Base-by-base conservation (phyloP, 2,113 vertebrate species). In the Charadrius vociferus region DNA sequence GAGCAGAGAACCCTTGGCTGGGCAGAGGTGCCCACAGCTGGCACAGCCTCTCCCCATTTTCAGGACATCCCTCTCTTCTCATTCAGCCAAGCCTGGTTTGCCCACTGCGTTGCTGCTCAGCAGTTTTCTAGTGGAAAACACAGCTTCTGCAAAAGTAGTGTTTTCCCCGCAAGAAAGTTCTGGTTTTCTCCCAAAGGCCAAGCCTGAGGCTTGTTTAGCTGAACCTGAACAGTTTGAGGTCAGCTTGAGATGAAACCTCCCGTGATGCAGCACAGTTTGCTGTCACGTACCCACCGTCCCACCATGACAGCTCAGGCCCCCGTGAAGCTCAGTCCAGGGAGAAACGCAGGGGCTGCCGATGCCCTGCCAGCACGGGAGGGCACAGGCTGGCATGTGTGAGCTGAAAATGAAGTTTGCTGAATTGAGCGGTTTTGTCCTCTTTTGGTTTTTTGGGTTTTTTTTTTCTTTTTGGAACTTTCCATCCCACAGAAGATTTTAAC, bases 91-190 rank as follows among this genome's bases (percentile, higher is more conserved):
- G 43, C 30, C 55, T 81, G 3, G 0, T 34, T 71, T 81, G 47
- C 53, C 63, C 29, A 17, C 62, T 67, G 17, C 0, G 0, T 2
- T 84, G 19, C 55, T 74, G 84, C 36, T 79, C 78, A 93, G 50
- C 80, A 94, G 23, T 67, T 78, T 79, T 62, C 74, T 62, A 37
- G 22, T 81, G n/a, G 65, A 93, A 91, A 59, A 74, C n/a, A 26
- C 1, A 5, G 18, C 27, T 74, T 65, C 81, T 94, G 72, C 65
- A 70, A 66, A 91, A 78, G 37, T 34, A 17, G n/a, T 34, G 11
- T 73, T 65, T 66, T 89, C 27, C 52, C 65, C 2, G 1, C 34
- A 62, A 75, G 72, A 45, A 53, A 74, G 70, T 49, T 61, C 73
- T 74, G n/a, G 41, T 34, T 84, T 91, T 50, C 68, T 77, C 45